Evolutionary conservation across 2,113 vertebrate genomes (phyloP).

Genomic region (Myotis lucifugus): DNA sequence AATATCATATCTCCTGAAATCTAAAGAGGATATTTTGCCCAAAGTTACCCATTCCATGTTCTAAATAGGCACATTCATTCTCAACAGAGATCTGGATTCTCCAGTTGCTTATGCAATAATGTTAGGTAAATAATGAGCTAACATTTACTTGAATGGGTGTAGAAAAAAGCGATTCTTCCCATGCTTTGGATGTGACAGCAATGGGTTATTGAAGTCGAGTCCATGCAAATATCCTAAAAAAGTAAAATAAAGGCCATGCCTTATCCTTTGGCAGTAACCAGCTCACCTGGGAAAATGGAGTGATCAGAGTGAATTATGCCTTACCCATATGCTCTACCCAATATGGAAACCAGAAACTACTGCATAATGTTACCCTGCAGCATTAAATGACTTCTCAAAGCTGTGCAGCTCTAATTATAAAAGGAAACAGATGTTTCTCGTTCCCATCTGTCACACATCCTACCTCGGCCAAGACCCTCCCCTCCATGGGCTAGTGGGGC

Average conservation of each 20-base stretch:
- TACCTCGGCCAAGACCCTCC: background rate
- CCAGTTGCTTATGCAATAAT: background rate
- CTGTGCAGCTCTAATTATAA: conserved; percentile 49
- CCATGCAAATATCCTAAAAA: background rate
- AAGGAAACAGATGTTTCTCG: conserved; percentile 42
- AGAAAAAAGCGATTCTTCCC: background rate
- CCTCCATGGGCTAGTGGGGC: background rate
- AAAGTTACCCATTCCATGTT: background rate
- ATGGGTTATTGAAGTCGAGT: background rate
- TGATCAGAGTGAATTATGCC: background rate
- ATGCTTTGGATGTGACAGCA: background rate
- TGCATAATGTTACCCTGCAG: background rate
- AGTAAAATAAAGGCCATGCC: background rate
- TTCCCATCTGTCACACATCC: background rate
- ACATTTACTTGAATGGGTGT: background rate
- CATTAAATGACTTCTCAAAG: background rate
- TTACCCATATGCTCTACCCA: background rate
- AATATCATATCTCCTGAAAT: background rate
- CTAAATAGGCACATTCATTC: background rate
- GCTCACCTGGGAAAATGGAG: background rate
- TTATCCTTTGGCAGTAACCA: background rate
- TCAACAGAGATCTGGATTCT: background rate
- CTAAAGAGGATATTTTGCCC: background rate
- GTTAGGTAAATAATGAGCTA: background rate
- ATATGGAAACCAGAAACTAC: conserved; percentile 9